Evolutionary conservation across 2,113 vertebrate species (phyloP), one percentile per base, ranked within the genome.

Genomic region (Bothrops jararaca): DNA sequence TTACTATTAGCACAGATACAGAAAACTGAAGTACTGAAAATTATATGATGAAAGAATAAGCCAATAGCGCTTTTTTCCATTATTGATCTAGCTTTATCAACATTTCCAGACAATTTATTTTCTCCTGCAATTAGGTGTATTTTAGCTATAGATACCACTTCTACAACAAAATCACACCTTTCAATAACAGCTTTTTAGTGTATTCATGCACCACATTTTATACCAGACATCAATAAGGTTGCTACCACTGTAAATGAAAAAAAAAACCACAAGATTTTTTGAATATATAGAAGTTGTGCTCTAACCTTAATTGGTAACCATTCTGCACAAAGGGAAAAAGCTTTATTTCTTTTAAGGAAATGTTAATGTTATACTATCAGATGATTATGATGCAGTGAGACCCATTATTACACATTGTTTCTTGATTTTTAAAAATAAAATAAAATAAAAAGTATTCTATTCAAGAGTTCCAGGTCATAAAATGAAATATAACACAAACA

Each of bases 1-100:
- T 95, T 96, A 96, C 94, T 95, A 96, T 96, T 94, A 97, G 92
- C 95, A 96, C 94, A 95, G 95, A 95, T 96, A 94, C 97, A 92
- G 91, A 95, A 95, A 95, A 97, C 92, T 94, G 93, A 90, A 95
- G 93, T 92, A 96, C 96, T 94, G 92, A 60, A 53, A 80, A 90
- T 89, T 92, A 93, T 45, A 23, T 39, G 22, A 64, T 39, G 34
- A 93, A 91, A 9, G 34, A 24, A 60, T 88, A 42, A 42, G 74
- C 48, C 34, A 89, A 26, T 91, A 94, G 90, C 34, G 56, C 91
- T 89, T 15, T 92, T n/a, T 95, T 93, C 18, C 92, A 88, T 91
- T 88, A 18, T 26, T 95, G 92, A 90, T 90, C 26, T 5, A 85
- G 69, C 60, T 94, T 94, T 86, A 95, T 53, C 24, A 95, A 34